Evolutionary conservation across 92 coral and sea anemone genomes (phyloP).

Genomic region (Zoanthus solanderi): DNA sequence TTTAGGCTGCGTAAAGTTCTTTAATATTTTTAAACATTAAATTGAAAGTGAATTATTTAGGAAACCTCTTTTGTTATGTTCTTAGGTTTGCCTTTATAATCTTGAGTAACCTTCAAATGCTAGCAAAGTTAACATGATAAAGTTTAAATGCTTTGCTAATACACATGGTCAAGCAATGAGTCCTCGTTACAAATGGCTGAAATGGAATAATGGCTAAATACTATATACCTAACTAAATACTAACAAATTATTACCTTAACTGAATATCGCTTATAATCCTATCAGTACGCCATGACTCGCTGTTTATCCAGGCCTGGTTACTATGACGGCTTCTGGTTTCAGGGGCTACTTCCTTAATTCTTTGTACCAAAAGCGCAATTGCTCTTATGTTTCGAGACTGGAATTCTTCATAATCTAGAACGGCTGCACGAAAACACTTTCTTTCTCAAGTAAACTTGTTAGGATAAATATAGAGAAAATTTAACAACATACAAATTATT

Average conservation of each 20-base stretch:
- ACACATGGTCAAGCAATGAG: too few relatives aligned
- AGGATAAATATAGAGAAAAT: not conserved
- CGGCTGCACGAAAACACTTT: conserved; percentile 47
- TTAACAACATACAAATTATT: too few relatives aligned
- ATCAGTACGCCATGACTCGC: conserved; percentile 54
- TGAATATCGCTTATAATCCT: conserved; percentile 58
- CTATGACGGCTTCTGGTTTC: conserved; percentile 93
- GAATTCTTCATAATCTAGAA: conserved; percentile 72
- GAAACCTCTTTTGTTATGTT: too few relatives aligned
- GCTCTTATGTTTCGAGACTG: conserved; percentile 64
- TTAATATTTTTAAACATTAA: too few relatives aligned
- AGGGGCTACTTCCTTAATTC: conserved; percentile 70
- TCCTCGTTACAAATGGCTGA: too few relatives aligned
- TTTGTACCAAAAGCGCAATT: conserved; percentile 71
- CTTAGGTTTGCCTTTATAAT: too few relatives aligned
- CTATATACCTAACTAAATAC: too few relatives aligned
- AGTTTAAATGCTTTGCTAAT: too few relatives aligned
- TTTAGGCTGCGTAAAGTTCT: not conserved
- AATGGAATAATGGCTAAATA: too few relatives aligned
- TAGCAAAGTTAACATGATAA: too few relatives aligned
- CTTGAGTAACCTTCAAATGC: too few relatives aligned
- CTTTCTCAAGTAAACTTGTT: not conserved
- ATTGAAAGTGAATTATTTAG: too few relatives aligned
- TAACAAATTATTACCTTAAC: conserved; percentile 55
- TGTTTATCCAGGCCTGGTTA: conserved; percentile 85